Evolutionary conservation across 1,140 invertebrate genomes (phyloP).

Genomic region (Bombus pyrosoma): DNA sequence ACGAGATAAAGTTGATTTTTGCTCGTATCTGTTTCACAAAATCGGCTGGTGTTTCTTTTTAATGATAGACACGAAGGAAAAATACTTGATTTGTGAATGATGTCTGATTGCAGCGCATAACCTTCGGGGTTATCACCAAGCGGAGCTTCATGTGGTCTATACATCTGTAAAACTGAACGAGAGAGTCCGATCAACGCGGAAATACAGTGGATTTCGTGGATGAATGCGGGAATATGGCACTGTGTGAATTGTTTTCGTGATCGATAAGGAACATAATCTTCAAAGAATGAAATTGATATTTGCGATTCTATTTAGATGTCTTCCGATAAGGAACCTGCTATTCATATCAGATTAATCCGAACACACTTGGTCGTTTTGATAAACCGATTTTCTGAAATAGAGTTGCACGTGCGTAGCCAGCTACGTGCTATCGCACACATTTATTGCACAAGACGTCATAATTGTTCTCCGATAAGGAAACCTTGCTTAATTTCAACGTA

Average conservation of each 20-base stretch:
- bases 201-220: background rate
- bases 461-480: background rate
- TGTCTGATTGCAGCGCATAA: background rate
- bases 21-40: background rate
- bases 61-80: conserved; percentile 16
- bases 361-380: background rate
- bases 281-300: background rate
- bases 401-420: background rate
- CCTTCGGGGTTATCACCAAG: conserved; percentile 23
- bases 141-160: background rate
- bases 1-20: background rate
- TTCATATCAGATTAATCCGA: too few species aligned
- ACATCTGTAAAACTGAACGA: background rate
- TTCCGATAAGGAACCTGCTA: background rate
- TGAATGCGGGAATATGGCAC: background rate
- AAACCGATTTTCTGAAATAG: background rate
- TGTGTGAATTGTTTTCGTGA: background rate
- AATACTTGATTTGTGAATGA: conserved; percentile 25
- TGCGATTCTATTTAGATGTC: background rate
- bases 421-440: too few species aligned
- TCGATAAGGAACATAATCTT: background rate
- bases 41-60: too few species aligned
- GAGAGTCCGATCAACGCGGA: background rate
- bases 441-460: background rate
- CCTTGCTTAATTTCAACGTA: background rate